These are phyloP conservation scores for Tridacna crocea DNA, from an alignment of 2,888 invertebrate species.

Conservation along the genomic window DNA sequence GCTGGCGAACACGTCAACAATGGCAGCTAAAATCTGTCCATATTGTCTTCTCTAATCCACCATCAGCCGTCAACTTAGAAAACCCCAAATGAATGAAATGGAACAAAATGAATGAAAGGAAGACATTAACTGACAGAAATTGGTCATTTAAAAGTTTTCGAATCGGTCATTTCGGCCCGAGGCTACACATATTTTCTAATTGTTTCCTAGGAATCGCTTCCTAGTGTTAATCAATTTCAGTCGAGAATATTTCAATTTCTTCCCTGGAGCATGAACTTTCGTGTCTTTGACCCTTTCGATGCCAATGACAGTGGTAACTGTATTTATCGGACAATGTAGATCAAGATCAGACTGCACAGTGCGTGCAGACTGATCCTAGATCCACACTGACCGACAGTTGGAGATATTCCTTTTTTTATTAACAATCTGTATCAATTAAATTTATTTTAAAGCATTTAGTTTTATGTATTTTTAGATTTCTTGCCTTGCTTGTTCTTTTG, in stretches of 20 bases:
- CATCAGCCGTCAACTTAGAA: slow-evolving; percentile 20
- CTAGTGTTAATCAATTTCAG: slow-evolving; percentile 10
- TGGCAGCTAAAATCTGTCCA: slow-evolving; percentile 22
- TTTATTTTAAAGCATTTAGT: too few species aligned
- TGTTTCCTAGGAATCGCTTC: slow-evolving; percentile 2
- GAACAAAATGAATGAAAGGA: slow-evolving; percentile 25
- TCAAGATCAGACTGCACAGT: too few species aligned
- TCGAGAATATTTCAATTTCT: neutral
- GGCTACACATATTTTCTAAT: slow-evolving; percentile 22
- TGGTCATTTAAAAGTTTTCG: slow-evolving; percentile 26
- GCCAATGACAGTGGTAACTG: too few species aligned
- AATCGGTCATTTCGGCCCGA: slow-evolving; percentile 18
- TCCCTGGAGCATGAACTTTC: too few species aligned
- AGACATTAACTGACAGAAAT: slow-evolving; percentile 26
- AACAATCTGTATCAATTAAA: too few species aligned
- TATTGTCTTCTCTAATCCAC: slow-evolving; percentile 21
- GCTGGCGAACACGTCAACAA: slow-evolving; percentile 4
- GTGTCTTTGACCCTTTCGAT: too few species aligned
- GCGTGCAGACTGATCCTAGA: too few species aligned
- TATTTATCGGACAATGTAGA: too few species aligned
- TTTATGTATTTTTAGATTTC: too few species aligned
- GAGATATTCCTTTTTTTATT: too few species aligned
- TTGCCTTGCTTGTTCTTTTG: too few species aligned
- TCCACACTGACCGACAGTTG: too few species aligned
- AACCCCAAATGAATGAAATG: slow-evolving; percentile 20